phyloP scores from a whole-genome alignment of 1,140 invertebrate species.

The Ganaspis sp. region DNA sequence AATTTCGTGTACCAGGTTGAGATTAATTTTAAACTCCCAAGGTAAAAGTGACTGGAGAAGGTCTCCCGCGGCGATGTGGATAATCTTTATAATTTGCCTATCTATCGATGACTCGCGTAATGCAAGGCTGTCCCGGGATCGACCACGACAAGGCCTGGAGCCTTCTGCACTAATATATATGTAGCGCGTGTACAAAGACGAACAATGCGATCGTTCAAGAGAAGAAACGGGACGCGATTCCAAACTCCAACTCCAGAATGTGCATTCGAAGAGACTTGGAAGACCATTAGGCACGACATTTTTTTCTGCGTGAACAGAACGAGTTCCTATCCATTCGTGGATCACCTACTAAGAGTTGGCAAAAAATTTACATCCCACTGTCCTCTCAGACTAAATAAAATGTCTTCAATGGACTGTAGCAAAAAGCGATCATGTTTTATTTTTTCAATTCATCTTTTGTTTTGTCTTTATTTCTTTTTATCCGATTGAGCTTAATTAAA shows the following conservation, averaged over 20 bases:
- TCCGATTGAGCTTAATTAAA: no score
- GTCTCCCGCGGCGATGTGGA: constrained; percentile 32
- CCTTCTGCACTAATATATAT: constrained; percentile 4
- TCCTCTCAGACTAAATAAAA: not conserved
- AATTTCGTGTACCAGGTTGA: constrained; percentile 22
- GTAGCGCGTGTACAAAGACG: constrained; percentile 2
- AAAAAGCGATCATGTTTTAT: no score
- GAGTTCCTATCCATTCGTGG: constrained; percentile 11
- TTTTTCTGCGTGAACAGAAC: not conserved
- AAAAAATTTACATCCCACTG: constrained; percentile 6
- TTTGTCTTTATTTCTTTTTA: no score
- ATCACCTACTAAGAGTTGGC: not conserved
- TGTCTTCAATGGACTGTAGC: not conserved
- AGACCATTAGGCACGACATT: constrained; percentile 24
- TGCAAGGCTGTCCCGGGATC: constrained; percentile 50
- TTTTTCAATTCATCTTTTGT: not conserved
- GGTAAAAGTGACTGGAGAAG: constrained; percentile 18
- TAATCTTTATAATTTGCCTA: constrained; percentile 58
- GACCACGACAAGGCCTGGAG: constrained; percentile 41
- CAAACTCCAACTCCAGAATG: constrained; percentile 22
- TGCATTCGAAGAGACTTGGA: constrained; percentile 24
- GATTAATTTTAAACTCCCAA: constrained; percentile 23
- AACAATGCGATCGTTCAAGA: not conserved
- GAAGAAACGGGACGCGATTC: constrained; percentile 28
- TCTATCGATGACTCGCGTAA: constrained; percentile 56